Conservation (phyloP, 2,113 vertebrate species). For the Furnarius figulus region DNA sequence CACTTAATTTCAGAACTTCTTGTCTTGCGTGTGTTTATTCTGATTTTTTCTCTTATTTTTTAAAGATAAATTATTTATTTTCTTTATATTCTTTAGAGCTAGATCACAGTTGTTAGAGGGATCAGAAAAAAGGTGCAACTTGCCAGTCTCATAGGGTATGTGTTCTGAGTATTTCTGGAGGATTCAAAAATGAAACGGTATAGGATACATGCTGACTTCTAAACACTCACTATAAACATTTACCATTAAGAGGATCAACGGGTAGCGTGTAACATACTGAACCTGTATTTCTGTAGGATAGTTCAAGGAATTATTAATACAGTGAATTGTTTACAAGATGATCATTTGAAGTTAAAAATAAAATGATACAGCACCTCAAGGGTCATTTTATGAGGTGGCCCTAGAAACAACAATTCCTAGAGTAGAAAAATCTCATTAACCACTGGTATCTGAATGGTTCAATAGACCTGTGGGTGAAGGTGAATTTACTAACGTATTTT, state of each 20-base stretch:
- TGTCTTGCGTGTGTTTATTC: neutral
- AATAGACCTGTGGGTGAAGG: neutral
- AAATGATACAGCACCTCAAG: neutral
- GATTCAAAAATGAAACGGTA: neutral
- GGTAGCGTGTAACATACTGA: fast-evolving
- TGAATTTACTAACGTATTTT: neutral
- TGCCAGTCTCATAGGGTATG: neutral
- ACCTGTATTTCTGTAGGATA: neutral
- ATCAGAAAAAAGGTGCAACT: neutral
- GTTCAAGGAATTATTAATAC: neutral
- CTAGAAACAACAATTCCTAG: neutral
- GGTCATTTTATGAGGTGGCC: neutral
- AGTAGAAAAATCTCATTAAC: neutral
- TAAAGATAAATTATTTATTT: neutral
- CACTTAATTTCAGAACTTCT: neutral
- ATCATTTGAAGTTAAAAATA: neutral
- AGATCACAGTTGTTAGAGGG: neutral
- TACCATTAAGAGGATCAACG: neutral
- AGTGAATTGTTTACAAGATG: neutral
- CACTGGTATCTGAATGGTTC: neutral
- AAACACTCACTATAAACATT: neutral
- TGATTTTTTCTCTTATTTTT: neutral
- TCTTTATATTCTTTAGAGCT: neutral
- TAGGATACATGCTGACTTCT: neutral
- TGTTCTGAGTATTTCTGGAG: neutral